These are phyloP conservation scores for Drosophila busckii DNA, from an alignment of 1,140 invertebrate genomes.

Conservation along the genomic window DNA sequence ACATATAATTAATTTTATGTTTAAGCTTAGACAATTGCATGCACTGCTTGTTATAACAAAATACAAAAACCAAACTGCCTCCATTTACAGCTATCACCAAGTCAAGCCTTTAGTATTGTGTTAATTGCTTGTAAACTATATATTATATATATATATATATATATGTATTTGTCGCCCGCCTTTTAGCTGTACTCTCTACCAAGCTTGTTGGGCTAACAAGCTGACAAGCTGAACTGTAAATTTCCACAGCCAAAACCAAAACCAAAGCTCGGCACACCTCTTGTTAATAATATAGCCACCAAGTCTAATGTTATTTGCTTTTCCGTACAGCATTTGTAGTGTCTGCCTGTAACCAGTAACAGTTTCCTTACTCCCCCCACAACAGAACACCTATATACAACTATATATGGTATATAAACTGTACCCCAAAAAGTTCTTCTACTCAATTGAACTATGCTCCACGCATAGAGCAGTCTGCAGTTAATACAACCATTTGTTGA, in stretches of 20 bases:
- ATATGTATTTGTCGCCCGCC: constrained; percentile 35
- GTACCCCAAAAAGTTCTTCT: constrained; percentile 59
- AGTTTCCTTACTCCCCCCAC: constrained; percentile 32
- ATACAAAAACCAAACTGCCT: constrained; percentile 18
- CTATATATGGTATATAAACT: constrained; percentile 29
- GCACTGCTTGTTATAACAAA: constrained; percentile 46
- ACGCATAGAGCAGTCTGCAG: constrained; percentile 19
- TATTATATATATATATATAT: not conserved
- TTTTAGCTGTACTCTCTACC: constrained; percentile 16
- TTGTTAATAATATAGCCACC: constrained; percentile 27
- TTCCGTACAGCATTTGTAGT: constrained; percentile 44
- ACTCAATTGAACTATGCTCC: constrained; percentile 35
- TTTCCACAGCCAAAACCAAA: constrained; percentile 3
- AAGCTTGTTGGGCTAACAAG: not conserved
- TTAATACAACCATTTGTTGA: too few relatives aligned
- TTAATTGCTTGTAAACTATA: constrained; percentile 42
- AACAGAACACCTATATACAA: constrained; percentile 61
- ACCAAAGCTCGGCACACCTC: constrained; percentile 1
- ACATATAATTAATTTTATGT: constrained; percentile 26
- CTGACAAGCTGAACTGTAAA: constrained; percentile 1
- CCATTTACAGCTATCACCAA: constrained; percentile 10
- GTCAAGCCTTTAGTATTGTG: constrained; percentile 33
- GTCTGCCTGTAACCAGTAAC: constrained; percentile 48
- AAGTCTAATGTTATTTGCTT: constrained; percentile 48
- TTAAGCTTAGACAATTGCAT: constrained; percentile 60